These are phyloP conservation scores for Pseudomyrmex pallidus DNA, from an alignment of 1,140 invertebrate species.

Conservation along the genomic window DNA sequence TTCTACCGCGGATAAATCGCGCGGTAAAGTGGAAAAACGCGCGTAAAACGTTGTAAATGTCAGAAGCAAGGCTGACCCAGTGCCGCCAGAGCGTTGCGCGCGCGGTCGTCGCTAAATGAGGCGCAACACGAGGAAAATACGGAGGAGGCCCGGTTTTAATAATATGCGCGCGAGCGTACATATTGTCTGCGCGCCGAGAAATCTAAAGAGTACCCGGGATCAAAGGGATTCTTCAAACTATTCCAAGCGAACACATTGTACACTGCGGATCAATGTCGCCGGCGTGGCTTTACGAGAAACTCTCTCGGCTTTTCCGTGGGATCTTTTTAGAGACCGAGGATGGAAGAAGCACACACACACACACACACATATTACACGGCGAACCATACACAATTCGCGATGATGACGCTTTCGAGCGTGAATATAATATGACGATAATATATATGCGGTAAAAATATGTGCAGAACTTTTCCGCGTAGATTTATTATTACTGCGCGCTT, in stretches of 20 bases:
- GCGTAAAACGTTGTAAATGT: constrained; percentile 37
- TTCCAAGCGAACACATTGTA: constrained; percentile 46
- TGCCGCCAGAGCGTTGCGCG: not conserved
- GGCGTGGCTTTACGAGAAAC: constrained; percentile 40
- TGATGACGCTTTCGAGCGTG: constrained; percentile 1
- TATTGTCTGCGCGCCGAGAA: constrained; percentile 41
- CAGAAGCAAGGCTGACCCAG: constrained; percentile 28
- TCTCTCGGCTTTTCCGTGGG: constrained; percentile 22
- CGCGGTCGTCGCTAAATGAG: constrained; percentile 28
- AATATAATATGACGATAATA: not conserved
- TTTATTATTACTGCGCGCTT: not conserved
- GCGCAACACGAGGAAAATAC: constrained; percentile 20
- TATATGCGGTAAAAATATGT: not conserved
- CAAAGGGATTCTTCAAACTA: constrained; percentile 51
- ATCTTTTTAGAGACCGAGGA: constrained; percentile 17
- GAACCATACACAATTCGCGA: constrained; percentile 7
- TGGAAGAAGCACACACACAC: not conserved
- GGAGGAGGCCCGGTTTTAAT: constrained; percentile 33
- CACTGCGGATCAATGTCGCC: constrained; percentile 48
- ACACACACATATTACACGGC: not conserved
- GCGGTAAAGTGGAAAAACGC: not conserved
- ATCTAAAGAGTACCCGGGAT: constrained; percentile 37
- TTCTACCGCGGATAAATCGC: not conserved
- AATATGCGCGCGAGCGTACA: constrained; percentile 31
- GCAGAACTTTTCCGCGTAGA: not conserved